These are phyloP conservation scores for Menidia menidia DNA, from an alignment of 2,797 vertebrate species.

Conservation along the genomic window DNA sequence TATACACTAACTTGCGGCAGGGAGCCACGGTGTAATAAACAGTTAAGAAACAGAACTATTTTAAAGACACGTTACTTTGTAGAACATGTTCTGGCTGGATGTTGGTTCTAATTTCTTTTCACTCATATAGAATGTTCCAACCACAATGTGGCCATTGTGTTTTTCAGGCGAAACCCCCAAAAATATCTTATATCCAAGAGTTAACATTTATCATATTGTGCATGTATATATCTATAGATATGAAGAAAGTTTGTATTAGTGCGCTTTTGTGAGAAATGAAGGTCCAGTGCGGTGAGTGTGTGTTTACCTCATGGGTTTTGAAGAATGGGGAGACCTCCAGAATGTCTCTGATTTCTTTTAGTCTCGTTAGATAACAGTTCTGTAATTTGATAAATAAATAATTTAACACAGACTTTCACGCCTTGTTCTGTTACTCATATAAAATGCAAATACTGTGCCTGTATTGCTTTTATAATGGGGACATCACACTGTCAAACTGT, in stretches of 20 bases:
- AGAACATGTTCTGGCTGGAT: too few relatives aligned
- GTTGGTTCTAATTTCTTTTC: too few relatives aligned
- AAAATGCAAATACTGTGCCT: too few relatives aligned
- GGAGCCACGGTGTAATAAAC: neutral
- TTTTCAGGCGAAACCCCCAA: neutral
- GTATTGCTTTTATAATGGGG: too few relatives aligned
- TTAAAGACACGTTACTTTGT: too few relatives aligned
- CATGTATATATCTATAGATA: neutral
- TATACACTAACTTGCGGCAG: neutral
- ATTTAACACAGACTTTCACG: constrained; percentile 10
- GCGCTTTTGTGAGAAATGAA: neutral
- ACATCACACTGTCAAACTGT: too few relatives aligned
- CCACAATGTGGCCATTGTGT: neutral
- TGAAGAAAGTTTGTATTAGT: too few relatives aligned
- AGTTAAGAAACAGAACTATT: neutral
- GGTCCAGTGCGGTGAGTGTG: neutral
- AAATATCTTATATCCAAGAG: neutral
- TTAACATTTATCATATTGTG: neutral
- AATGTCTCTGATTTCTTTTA: constrained; percentile 88
- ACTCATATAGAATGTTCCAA: too few relatives aligned
- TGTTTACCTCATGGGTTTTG: constrained; percentile 92
- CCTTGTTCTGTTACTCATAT: neutral
- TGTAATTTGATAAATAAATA: constrained; percentile 59
- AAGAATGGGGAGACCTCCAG: constrained; percentile 94
- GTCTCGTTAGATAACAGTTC: constrained; percentile 88